Base-by-base conservation (phyloP, 2,888 invertebrate species). In the Apamea sordens region DNA sequence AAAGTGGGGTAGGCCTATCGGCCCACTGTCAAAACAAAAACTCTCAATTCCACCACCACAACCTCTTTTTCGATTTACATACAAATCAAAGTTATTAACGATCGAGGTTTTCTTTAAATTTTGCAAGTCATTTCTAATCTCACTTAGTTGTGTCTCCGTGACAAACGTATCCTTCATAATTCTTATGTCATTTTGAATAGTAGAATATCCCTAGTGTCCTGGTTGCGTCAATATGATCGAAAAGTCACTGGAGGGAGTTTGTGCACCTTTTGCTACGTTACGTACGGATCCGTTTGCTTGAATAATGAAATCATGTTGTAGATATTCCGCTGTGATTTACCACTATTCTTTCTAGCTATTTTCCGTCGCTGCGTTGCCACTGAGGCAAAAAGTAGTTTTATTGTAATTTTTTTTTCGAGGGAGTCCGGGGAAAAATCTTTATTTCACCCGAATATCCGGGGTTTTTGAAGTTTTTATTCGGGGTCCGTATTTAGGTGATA, bases 1-100 rank as follows among this genome's bases (percentile, higher is more conserved):
- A 65, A 65, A 2, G 32, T 32, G 73, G 8, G 73, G 74, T 74
- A 68, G 67, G 0, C 74, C 74, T 1, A 75, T n/a, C 44, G 74
- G 75, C 7, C 59, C 68, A 13, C 75, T 75, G 56, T 68, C 68
- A 7, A 68, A 24, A 36, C 76, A 69, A 68, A 76, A 68, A n/a
- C 76, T 68, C n/a, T 76, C 76, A 7, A 76, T 69, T 53, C 11
- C 13, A 36, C 61, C 4, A 2, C 69, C 21, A 70, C 76, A 50
- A 15, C 69, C 76, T 61, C 59, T 69, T 61, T 50, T 76, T 5
- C 24, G 69, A n/a, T 76, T 69, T 7, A 68, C 11, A 61, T 61
- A 69, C 44, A 69, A 63, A 69, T 76, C 63, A 10, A 63, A 69
- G n/a, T n/a, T n/a, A n/a, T n/a, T n/a, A n/a, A n/a, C n/a, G n/a